A percentile compares a stretch with the other conserved stretches of the same genome.
Evolutionary conservation across 2,113 vertebrate species (phyloP).

Genomic region (Thalassarche chlororhynchos): DNA sequence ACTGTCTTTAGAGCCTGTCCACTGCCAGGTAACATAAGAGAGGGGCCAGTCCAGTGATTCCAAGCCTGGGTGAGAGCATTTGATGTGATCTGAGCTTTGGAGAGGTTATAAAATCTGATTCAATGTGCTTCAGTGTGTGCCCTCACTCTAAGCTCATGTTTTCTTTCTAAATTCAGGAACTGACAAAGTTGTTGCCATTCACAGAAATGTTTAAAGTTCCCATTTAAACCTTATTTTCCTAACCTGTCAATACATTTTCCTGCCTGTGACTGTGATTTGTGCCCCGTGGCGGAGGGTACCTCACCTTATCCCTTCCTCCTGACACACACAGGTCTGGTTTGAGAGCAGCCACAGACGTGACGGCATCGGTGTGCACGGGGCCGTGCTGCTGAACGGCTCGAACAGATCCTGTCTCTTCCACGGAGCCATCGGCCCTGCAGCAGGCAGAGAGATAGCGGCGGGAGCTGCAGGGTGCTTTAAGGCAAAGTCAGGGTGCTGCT

Average conservation of each 20-base stretch:
- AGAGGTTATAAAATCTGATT: neutral
- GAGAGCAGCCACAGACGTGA: conserved; percentile 85
- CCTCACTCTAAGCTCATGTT: neutral
- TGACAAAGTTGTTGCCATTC: neutral
- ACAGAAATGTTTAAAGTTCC: neutral
- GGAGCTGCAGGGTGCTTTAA: neutral
- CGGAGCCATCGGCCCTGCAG: conserved; percentile 73
- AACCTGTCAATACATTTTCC: neutral
- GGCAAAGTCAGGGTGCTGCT: fast-evolving
- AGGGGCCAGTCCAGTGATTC: neutral
- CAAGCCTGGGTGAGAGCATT: neutral
- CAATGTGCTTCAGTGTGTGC: neutral
- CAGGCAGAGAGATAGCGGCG: neutral
- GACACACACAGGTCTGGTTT: conserved; percentile 88
- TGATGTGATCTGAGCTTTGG: neutral
- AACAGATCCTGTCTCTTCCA: conserved; percentile 52
- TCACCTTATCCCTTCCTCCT: conserved; percentile 91
- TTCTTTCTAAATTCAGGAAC: neutral
- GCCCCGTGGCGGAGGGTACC: neutral
- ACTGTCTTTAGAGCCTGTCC: neutral
- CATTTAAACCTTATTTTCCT: neutral
- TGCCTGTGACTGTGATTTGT: neutral
- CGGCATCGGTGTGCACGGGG: conserved; percentile 78
- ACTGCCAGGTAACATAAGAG: neutral
- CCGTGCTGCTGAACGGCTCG: conserved; percentile 71